phyloP scores from a whole-genome alignment of 2,888 invertebrate species.

The Leptinotarsa tumamoca region DNA sequence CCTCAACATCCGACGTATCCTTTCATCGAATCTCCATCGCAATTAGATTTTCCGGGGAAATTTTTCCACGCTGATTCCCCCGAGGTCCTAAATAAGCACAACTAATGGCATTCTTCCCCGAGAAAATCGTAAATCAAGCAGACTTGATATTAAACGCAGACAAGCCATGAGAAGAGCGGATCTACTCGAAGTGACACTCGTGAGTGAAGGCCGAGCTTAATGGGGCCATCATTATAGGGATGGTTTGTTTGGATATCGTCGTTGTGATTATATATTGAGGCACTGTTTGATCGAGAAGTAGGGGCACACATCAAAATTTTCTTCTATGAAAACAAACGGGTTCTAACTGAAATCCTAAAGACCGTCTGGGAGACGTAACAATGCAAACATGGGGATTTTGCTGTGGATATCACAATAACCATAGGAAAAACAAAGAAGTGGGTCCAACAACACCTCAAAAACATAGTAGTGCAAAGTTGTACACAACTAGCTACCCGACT shows the following conservation, averaged over 20 bases:
- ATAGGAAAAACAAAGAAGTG: too few relatives aligned
- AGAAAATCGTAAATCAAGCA: conserved; percentile 32
- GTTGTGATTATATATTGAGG: too few relatives aligned
- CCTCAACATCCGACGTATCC: conserved; percentile 11
- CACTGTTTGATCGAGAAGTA: too few relatives aligned
- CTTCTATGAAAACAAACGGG: too few relatives aligned
- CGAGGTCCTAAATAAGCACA: conserved; percentile 23
- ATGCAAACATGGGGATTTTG: too few relatives aligned
- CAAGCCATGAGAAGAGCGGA: conserved; percentile 10
- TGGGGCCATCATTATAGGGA: neutral
- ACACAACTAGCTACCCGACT: too few relatives aligned
- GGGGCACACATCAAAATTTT: too few relatives aligned
- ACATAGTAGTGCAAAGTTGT: too few relatives aligned
- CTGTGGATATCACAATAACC: too few relatives aligned
- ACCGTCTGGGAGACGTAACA: too few relatives aligned
- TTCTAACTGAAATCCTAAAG: too few relatives aligned
- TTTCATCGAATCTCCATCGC: conserved; percentile 1
- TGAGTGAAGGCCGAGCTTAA: conserved; percentile 1
- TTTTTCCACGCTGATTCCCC: conserved; percentile 3
- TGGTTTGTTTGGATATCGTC: neutral
- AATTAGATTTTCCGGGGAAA: conserved; percentile 10
- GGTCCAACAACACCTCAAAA: too few relatives aligned
- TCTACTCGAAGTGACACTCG: conserved; percentile 22
- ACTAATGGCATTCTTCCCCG: conserved; percentile 23
- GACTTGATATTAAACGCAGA: conserved; percentile 23